These are phyloP conservation scores for Ladona fulva DNA, from an alignment of 1,140 invertebrate species.

Conservation along the genomic window DNA sequence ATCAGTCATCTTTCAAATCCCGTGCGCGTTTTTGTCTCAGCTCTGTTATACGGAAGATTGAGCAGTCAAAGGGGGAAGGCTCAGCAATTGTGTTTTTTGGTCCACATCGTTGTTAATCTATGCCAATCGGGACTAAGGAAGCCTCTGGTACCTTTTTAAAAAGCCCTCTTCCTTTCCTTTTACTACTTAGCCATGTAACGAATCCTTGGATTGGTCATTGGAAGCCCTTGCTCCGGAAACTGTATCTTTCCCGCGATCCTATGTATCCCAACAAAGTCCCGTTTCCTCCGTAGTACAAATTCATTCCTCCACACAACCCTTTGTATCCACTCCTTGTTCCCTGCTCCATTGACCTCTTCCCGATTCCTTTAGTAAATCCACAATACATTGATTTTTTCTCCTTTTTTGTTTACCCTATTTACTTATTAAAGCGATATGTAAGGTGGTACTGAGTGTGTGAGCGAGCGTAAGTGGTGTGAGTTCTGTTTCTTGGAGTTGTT, in stretches of 20 bases:
- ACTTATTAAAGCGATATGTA: not conserved
- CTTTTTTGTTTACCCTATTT: conserved; percentile 3
- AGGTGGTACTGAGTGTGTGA: not conserved
- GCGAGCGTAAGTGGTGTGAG: not conserved
- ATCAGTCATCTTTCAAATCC: not conserved
- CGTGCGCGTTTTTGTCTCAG: not conserved
- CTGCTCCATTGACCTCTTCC: not conserved
- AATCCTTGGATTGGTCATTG: not conserved
- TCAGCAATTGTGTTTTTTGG: not conserved
- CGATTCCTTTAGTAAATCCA: not conserved
- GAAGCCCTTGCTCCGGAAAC: not conserved
- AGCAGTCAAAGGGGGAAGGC: not conserved
- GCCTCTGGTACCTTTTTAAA: not conserved
- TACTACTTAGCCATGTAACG: no score
- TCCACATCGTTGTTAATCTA: not conserved
- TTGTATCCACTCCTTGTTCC: not conserved
- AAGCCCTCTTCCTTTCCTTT: no score
- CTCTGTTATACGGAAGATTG: not conserved
- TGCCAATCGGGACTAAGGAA: not conserved
- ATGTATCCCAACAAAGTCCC: not conserved
- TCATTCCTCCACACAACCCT: not conserved
- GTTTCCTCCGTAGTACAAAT: conserved; percentile 1
- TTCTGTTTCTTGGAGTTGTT: not conserved
- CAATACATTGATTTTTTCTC: not conserved
- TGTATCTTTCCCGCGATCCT: not conserved